Evolutionary conservation across 2,888 invertebrate genomes (phyloP).

Genomic region (Pecten maximus): DNA sequence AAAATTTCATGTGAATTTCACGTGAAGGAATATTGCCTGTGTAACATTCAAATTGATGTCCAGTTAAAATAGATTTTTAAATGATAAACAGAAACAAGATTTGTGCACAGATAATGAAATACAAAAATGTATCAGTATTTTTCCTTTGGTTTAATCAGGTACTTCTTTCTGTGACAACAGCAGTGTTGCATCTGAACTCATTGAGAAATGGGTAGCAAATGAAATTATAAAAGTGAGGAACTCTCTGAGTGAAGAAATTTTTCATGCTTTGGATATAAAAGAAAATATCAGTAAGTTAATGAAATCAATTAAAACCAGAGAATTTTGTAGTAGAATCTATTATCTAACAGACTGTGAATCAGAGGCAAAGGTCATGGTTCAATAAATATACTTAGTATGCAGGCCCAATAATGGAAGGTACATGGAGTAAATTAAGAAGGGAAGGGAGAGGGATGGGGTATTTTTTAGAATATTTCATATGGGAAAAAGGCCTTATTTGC

Average conservation of each 20-base stretch:
- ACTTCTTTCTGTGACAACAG: slow-evolving; percentile 39
- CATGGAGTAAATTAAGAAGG: no score
- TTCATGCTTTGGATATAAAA: slow-evolving; percentile 46
- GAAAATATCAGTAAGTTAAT: slow-evolving; percentile 37
- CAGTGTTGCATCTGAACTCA: slow-evolving; percentile 57
- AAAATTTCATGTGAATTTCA: no score
- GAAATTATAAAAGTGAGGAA: slow-evolving; percentile 55
- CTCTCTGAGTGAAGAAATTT: slow-evolving; percentile 52
- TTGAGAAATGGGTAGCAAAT: slow-evolving; percentile 55
- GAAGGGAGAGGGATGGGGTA: no score
- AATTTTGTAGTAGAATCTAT: no score
- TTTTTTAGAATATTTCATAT: no score
- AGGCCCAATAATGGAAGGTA: no score
- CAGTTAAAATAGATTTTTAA: no score
- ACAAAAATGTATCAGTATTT: background rate
- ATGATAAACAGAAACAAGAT: background rate
- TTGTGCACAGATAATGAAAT: background rate
- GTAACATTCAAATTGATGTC: background rate
- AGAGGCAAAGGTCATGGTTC: no score
- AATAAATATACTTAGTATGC: no score
- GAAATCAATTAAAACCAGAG: background rate
- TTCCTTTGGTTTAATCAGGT: background rate
- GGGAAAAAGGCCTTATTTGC: no score
- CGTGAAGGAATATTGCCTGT: no score
- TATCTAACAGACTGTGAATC: no score